phyloP scores from a whole-genome alignment of 2,797 vertebrate genomes.

The Scolopax rusticola region DNA sequence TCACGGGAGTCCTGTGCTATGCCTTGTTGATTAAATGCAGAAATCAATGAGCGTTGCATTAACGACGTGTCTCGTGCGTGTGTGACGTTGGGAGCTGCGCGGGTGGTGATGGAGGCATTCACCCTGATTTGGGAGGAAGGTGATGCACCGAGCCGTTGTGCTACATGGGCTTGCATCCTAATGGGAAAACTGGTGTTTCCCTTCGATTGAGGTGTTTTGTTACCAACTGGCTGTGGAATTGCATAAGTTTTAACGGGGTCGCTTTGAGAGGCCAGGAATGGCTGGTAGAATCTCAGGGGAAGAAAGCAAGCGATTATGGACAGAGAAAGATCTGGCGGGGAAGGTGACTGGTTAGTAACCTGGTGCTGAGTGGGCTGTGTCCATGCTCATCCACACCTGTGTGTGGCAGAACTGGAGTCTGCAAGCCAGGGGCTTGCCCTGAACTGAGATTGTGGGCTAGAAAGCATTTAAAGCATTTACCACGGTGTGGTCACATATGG shows the following conservation, averaged over 20 bases:
- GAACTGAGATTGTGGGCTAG: background rate
- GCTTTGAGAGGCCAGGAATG: background rate
- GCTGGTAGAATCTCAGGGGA: background rate
- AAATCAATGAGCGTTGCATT: background rate
- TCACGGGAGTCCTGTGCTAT: background rate
- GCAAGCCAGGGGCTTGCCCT: background rate
- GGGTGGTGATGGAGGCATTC: background rate
- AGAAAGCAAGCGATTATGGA: background rate
- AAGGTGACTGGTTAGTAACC: background rate
- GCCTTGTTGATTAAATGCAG: background rate
- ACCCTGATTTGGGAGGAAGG: background rate
- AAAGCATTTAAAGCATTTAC: slow-evolving; percentile 7
- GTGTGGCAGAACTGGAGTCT: background rate
- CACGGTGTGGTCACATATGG: background rate
- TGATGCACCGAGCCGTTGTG: background rate
- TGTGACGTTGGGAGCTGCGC: background rate
- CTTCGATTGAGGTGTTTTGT: background rate
- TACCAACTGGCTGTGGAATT: background rate
- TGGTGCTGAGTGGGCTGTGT: background rate
- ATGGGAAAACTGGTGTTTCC: background rate
- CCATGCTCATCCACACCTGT: background rate
- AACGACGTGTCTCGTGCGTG: background rate
- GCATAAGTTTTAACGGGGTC: background rate
- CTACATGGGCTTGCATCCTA: background rate
- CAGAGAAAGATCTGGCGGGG: background rate